phyloP scores from a whole-genome alignment of 2,888 invertebrate species.

The Mongoloraphidia duomilia region DNA sequence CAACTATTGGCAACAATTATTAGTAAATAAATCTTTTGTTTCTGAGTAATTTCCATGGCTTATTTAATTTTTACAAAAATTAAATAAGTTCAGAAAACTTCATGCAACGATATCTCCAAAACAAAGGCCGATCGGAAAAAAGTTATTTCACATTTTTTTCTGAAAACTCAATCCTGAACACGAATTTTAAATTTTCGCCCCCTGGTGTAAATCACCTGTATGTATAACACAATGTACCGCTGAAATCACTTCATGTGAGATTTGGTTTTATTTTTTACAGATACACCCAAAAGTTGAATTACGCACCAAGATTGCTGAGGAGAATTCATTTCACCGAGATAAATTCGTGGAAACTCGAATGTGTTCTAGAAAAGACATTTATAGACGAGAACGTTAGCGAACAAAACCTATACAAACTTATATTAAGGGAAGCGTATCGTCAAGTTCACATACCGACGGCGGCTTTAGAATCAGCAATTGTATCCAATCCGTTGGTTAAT shows the following conservation, averaged over 20 bases:
- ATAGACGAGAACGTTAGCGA: constrained; percentile 18
- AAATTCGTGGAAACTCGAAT: constrained; percentile 23
- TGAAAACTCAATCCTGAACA: no score
- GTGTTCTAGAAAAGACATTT: constrained; percentile 20
- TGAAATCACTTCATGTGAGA: not conserved
- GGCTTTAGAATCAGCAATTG: constrained; percentile 5
- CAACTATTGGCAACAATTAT: no score
- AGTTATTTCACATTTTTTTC: no score
- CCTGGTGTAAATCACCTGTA: no score
- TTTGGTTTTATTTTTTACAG: constrained; percentile 18
- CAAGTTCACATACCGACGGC: constrained; percentile 14
- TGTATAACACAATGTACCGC: no score
- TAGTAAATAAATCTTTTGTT: no score
- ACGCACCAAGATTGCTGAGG: constrained; percentile 30
- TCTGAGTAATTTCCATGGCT: no score
- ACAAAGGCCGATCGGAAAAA: no score
- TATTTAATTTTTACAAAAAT: no score
- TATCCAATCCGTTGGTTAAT: constrained; percentile 33
- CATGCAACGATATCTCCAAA: no score
- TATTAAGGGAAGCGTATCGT: constrained; percentile 26
- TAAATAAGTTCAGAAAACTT: no score
- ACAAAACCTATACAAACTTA: constrained; percentile 26
- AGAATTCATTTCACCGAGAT: constrained; percentile 35
- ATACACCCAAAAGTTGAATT: constrained; percentile 25
- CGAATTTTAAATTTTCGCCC: no score